Percentiles rank a stretch among this genome's conserved stretches.
These are phyloP conservation scores for Lepidocolaptes lacrymiger DNA, from an alignment of 2,797 vertebrate species.

Conservation along the genomic window DNA sequence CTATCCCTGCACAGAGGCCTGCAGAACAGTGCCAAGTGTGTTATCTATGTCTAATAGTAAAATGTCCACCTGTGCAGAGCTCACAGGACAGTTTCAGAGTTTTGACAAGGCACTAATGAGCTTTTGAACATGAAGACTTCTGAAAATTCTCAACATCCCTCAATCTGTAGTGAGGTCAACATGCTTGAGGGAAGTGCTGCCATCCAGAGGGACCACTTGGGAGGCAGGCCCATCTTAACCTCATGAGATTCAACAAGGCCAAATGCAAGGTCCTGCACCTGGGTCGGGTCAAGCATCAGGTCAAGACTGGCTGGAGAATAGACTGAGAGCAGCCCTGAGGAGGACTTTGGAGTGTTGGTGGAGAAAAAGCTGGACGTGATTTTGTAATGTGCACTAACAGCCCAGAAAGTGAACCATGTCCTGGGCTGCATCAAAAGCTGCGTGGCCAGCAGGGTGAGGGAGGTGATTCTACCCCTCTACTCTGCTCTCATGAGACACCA, in stretches of 20 bases:
- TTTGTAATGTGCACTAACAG: not conserved
- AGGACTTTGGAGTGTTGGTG: not conserved
- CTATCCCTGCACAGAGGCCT: not conserved
- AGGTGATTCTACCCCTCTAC: not conserved
- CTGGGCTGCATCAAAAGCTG: not conserved
- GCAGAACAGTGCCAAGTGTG: not conserved
- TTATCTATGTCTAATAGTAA: not conserved
- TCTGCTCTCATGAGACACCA: not conserved
- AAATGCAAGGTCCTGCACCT: not conserved
- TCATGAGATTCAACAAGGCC: not conserved
- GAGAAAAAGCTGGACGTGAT: not conserved
- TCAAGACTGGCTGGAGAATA: not conserved
- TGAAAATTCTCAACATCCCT: not conserved
- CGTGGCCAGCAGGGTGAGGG: fast-evolving
- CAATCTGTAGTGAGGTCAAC: not conserved
- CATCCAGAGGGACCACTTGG: not conserved
- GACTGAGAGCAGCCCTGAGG: not conserved
- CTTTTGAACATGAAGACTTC: not conserved
- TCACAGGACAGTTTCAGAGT: not conserved
- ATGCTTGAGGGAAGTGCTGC: not conserved
- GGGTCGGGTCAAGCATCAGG: not conserved
- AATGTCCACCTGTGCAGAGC: not conserved
- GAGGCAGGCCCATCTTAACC: not conserved
- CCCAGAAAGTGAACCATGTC: not conserved
- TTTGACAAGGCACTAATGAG: not conserved